These are phyloP conservation scores for Camponotus vicinus DNA, from an alignment of 1,140 invertebrate genomes.

Conservation along the genomic window DNA sequence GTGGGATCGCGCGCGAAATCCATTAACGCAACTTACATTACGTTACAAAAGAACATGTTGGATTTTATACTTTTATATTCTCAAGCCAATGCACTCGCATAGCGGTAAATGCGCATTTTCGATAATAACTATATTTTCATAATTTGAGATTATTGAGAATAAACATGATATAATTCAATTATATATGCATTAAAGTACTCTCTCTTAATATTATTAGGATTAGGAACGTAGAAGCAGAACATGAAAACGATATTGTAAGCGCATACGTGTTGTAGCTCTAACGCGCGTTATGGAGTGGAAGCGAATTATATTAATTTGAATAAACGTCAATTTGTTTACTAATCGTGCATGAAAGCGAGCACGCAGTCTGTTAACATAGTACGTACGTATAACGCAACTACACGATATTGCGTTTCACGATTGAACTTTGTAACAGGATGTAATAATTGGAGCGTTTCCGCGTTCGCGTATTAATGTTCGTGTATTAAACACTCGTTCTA, in stretches of 20 bases:
- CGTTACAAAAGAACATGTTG: background rate
- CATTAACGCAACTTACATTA: conserved; percentile 11
- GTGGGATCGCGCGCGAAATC: background rate
- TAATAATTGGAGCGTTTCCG: conserved; percentile 40
- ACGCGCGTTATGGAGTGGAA: conserved; percentile 33
- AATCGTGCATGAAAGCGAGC: conserved; percentile 51
- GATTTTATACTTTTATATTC: conserved; percentile 8
- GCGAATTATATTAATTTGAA: conserved; percentile 64
- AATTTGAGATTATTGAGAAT: background rate
- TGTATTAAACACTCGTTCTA: conserved; percentile 17
- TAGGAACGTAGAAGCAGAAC: background rate
- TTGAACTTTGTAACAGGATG: conserved; percentile 36
- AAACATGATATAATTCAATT: conserved; percentile 6
- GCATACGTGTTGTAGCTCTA: conserved; percentile 4
- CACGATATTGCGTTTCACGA: conserved; percentile 47
- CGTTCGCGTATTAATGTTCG: conserved; percentile 7
- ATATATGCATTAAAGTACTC: background rate
- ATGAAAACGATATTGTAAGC: conserved; percentile 14
- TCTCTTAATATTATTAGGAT: background rate
- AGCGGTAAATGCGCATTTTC: background rate
- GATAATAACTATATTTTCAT: no score
- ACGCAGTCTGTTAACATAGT: conserved; percentile 48
- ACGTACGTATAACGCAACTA: conserved; percentile 18
- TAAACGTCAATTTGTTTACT: conserved; percentile 64
- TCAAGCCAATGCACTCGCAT: background rate